Conservation (phyloP, 2,113 vertebrate genomes). For the Paradisaea rubra region DNA sequence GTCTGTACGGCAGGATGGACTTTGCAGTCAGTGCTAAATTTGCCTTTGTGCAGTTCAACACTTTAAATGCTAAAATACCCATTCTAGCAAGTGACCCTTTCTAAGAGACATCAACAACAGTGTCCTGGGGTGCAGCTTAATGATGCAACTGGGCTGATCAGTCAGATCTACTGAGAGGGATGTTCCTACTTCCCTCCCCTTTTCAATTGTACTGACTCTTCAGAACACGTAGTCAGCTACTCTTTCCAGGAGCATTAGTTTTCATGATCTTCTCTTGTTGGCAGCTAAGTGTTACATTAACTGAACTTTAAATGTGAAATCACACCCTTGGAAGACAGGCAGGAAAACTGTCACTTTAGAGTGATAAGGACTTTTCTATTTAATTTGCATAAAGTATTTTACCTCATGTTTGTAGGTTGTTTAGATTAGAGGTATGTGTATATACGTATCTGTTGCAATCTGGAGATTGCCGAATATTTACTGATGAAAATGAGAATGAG, state of each 20-base stretch:
- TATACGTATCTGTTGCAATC: background rate
- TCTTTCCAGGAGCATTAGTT: background rate
- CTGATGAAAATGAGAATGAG: background rate
- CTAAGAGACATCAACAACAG: background rate
- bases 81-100: background rate
- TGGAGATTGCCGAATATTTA: background rate
- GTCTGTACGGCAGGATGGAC: background rate
- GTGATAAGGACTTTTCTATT: background rate
- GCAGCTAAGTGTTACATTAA: background rate
- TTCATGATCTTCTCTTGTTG: background rate
- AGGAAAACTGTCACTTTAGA: background rate
- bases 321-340: background rate
- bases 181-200: background rate
- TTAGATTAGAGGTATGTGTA: background rate
- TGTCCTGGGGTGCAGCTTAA: background rate
- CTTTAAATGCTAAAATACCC: background rate
- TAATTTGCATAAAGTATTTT: background rate
- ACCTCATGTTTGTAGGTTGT: background rate
- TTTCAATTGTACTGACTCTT: background rate
- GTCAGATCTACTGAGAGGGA: background rate
- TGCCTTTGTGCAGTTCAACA: background rate
- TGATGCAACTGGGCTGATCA: background rate
- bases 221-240: background rate
- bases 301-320: background rate
- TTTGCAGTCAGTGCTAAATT: background rate